Evolutionary conservation across 1,140 invertebrate species (phyloP).

Genomic region (Trichogramma pretiosum): DNA sequence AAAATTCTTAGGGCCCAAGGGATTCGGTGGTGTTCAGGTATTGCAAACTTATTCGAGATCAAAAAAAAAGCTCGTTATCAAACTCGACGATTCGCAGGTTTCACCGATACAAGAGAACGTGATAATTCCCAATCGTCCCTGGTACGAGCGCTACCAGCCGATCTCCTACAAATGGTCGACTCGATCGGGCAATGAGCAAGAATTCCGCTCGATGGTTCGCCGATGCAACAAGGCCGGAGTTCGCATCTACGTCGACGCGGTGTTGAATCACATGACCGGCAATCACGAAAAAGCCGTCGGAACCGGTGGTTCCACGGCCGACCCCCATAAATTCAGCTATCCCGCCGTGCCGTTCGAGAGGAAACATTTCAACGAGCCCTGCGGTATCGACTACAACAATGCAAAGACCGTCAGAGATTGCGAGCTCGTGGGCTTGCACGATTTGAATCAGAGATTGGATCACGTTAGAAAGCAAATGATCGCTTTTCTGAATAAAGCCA

Average conservation of each 20-base stretch:
- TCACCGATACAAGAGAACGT: conserved; percentile 34
- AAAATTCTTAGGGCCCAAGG: background rate
- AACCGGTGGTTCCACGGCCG: conserved; percentile 50
- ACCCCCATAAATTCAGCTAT: conserved; percentile 45
- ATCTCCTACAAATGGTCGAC: conserved; percentile 73
- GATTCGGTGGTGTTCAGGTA: background rate
- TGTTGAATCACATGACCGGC: conserved; percentile 87
- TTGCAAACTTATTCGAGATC: too few species aligned
- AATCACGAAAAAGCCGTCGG: conserved; percentile 46
- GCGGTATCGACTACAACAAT: conserved; percentile 45
- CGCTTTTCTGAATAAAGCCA: conserved; percentile 61
- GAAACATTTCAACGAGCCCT: conserved; percentile 49
- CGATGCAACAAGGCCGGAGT: conserved; percentile 66
- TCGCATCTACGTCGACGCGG: conserved; percentile 76
- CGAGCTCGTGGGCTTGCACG: conserved; percentile 55
- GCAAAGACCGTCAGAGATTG: conserved; percentile 59
- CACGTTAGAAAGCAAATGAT: conserved; percentile 61
- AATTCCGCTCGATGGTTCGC: conserved; percentile 65
- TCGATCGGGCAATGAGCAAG: conserved; percentile 63
- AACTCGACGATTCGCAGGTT: too few species aligned
- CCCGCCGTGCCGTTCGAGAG: conserved; percentile 49
- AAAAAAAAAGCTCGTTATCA: too few species aligned
- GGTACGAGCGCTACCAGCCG: conserved; percentile 84
- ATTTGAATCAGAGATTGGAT: conserved; percentile 53
- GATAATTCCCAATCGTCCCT: conserved; percentile 46